Evolutionary conservation across 1,140 invertebrate species (phyloP), one percentile per base, ranked within the genome.

Genomic region (Drosophila tsacasi): DNA sequence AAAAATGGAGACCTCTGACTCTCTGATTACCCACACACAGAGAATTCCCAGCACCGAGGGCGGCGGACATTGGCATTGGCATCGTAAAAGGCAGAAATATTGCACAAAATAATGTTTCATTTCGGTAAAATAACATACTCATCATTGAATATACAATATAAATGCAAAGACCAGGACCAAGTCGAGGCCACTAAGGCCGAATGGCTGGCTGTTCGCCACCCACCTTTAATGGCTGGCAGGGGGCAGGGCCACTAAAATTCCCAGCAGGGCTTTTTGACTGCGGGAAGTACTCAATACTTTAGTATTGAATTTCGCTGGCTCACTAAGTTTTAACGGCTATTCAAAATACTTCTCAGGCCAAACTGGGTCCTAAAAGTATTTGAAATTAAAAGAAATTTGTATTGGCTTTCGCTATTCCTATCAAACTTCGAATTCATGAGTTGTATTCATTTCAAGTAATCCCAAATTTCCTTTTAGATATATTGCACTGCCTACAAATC

Each of bases 41-140:
- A 44, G 62, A 44, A 67, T 54, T 46, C 49, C 63, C 66, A 27
- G 62, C 47, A n/a, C 47, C n/a, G 13, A 35, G 44, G 58, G 58
- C 57, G 67, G 42, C 17, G 46, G 46, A 7, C 46, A n/a, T 49
- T 49, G 46, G 44, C 73, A 74, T 64, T 83, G 64, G 58, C 65
- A 75, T 72, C 83, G 81, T 86, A 87, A 87, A 80, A 71, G 81
- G 63, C 61, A 58, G 76, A 80, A 77, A 89, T 87, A 80, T 76
- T 66, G 61, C 69, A 66, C 58, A 86, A 76, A 69, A 72, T 84
- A 83, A 81, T 81, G 69, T 74, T 90, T 89, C 84, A 89, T 89
- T 87, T 81, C 73, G 84, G 78, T 81, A 89, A 87, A 81, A 87
- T 75, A 89, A 81, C 76, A 89, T 66, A 67, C 84, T 75, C 84